Evolutionary conservation across 1,140 invertebrate species (phyloP), one percentile per base, ranked within the genome.

Genomic region (Parapsyche elsis): DNA sequence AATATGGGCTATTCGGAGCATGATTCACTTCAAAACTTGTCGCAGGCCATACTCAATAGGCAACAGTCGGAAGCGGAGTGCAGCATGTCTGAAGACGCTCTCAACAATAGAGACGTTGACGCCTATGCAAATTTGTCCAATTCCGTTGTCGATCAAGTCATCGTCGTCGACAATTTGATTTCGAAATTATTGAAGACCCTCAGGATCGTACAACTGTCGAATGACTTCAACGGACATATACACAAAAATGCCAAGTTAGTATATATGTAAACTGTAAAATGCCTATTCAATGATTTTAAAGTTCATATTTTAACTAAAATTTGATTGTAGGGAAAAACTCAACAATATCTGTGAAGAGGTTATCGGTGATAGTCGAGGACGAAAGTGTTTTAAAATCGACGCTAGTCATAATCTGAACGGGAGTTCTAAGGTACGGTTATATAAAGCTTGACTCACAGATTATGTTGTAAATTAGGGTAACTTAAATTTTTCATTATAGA

Each of bases 161-260:
- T 94, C 77, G 92, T 94, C 14, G 92, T 94, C 26, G 93, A 95
- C 86, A 93, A 93, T 87, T 87, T 94, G 14, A 90, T 95, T 5
- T 94, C 93, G 0, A 93, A 92, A 84, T 86, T 95, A 83, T 88
- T 95, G 76, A 94, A 94, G 84, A 93, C 95, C 64, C 88, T 95
- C 81, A 88, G 92, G 59, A 92, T 94, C 21, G 93, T 94, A 81
- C 93, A 94, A 84, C 85, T 92, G 75, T 92, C 93, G 80, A 92
- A 92, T 82, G 92, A 93, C 81, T 91, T 90, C 90, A 84, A 92
- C 92, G 84, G 24, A 21, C 26, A 64, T 57, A 10, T 90, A 90
- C 80, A 93, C 26, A 91, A 87, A 64, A 84, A 84, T 74, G 85
- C 87, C 76, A 88, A 88, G 87, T 88, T 64, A 86, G 86, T 86